These are phyloP conservation scores for Athene cunicularia DNA, from an alignment of 2,113 vertebrate genomes.

Conservation along the genomic window DNA sequence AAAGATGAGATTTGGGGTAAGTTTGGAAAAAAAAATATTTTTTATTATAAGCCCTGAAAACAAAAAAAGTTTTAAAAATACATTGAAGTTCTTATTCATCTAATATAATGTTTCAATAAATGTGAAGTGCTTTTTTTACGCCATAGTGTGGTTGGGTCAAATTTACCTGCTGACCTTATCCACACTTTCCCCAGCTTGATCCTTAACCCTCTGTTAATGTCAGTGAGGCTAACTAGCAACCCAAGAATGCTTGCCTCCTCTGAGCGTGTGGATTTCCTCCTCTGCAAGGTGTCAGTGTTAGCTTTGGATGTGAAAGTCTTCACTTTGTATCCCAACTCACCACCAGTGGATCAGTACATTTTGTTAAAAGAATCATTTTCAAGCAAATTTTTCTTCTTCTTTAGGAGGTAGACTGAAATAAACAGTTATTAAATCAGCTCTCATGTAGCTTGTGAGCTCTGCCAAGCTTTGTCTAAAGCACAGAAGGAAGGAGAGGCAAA, in stretches of 20 bases:
- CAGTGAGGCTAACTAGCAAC: not conserved
- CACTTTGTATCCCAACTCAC: not conserved
- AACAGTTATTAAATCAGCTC: slow-evolving; percentile 20
- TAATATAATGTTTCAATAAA: not conserved
- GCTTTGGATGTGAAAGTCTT: not conserved
- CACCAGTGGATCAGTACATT: not conserved
- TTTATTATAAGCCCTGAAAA: not conserved
- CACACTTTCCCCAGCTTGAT: not conserved
- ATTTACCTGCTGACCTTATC: not conserved
- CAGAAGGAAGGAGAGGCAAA: slow-evolving; percentile 32
- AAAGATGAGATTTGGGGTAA: not conserved
- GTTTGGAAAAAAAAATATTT: not conserved
- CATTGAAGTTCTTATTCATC: not conserved
- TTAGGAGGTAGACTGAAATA: slow-evolving; percentile 2
- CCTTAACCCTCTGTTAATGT: not conserved
- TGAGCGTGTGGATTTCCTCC: not conserved
- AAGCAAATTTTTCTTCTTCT: slow-evolving; percentile 25
- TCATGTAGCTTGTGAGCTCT: slow-evolving; percentile 1
- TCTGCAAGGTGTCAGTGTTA: not conserved
- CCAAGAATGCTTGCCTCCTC: not conserved
- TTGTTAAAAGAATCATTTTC: slow-evolving; percentile 21
- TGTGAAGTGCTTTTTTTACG: not conserved
- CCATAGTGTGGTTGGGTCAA: not conserved
- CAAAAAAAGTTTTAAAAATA: not conserved
- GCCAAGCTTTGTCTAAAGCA: slow-evolving; percentile 44